Percentiles rank a stretch among this genome's conserved stretches.
These are phyloP conservation scores for Hirundichthys speculiger DNA, from an alignment of 2,113 vertebrate genomes.

Conservation along the genomic window DNA sequence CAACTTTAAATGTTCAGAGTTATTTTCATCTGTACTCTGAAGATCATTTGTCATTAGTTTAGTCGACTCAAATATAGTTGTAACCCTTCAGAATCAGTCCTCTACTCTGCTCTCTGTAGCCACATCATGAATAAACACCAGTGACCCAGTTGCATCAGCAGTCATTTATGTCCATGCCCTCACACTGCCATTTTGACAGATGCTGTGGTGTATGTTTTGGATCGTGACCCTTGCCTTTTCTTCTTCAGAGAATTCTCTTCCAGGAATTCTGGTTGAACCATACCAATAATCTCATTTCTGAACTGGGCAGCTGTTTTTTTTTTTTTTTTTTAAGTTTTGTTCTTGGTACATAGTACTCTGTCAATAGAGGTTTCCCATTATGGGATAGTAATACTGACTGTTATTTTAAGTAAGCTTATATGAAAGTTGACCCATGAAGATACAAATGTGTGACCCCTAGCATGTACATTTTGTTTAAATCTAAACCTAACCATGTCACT, in stretches of 20 bases:
- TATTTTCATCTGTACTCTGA: too few relatives aligned
- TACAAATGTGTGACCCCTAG: too few relatives aligned
- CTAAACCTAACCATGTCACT: too few relatives aligned
- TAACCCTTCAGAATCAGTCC: neutral
- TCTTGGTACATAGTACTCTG: too few relatives aligned
- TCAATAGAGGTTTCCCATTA: too few relatives aligned
- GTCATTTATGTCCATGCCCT: neutral
- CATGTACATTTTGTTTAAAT: too few relatives aligned
- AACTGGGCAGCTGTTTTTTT: neutral
- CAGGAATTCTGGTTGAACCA: neutral
- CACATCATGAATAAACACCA: conserved; percentile 2
- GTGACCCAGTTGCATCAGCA: neutral
- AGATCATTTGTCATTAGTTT: too few relatives aligned
- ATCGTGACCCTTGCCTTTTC: neutral
- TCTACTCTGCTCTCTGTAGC: neutral
- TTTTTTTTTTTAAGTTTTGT: neutral
- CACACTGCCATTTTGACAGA: neutral
- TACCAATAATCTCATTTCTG: neutral
- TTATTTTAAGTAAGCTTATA: too few relatives aligned
- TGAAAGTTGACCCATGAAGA: too few relatives aligned
- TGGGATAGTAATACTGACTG: too few relatives aligned
- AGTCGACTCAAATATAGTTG: neutral
- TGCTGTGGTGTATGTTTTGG: neutral
- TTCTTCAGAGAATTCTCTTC: neutral
- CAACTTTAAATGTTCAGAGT: too few relatives aligned